Percentiles rank a stretch among this genome's conserved stretches.
Conservation (phyloP, 2,113 vertebrate species). For the Parotia lawesii region DNA sequence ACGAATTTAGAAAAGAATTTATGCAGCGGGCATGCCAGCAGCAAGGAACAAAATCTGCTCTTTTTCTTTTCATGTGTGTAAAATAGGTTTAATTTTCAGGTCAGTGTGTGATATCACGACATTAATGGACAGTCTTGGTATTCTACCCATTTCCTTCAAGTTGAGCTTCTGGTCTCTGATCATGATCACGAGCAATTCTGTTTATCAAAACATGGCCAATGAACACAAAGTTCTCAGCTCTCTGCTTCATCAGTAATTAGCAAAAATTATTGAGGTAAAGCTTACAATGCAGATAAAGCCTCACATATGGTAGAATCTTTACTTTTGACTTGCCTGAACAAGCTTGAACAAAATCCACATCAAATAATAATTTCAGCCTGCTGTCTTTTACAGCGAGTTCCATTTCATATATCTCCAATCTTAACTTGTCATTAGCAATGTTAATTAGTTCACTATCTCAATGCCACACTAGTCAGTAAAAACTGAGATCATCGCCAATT, state of each 20-base stretch:
- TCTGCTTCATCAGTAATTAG: not conserved
- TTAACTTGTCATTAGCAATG: conserved; percentile 4
- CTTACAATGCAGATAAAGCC: not conserved
- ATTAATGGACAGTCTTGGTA: not conserved
- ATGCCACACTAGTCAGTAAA: not conserved
- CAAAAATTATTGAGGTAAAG: not conserved
- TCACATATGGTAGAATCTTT: not conserved
- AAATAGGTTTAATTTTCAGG: not conserved
- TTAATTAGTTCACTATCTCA: conserved; percentile 28
- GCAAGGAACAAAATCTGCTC: not conserved
- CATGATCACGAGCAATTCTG: not conserved
- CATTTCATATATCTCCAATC: not conserved
- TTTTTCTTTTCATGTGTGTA: not conserved
- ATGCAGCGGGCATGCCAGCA: not conserved
- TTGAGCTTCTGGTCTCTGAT: not conserved
- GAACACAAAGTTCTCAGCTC: not conserved
- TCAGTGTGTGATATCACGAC: not conserved
- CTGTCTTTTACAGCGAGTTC: not conserved
- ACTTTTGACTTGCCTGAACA: conserved; percentile 30
- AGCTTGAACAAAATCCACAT: conserved; percentile 23
- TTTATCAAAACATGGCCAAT: not conserved
- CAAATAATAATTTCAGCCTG: conserved; percentile 16
- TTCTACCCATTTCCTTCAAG: not conserved
- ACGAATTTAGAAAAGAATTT: not conserved
- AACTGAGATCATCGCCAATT: not conserved